Conservation (phyloP, 2,113 vertebrate genomes). For the Phocoena sinus region DNA sequence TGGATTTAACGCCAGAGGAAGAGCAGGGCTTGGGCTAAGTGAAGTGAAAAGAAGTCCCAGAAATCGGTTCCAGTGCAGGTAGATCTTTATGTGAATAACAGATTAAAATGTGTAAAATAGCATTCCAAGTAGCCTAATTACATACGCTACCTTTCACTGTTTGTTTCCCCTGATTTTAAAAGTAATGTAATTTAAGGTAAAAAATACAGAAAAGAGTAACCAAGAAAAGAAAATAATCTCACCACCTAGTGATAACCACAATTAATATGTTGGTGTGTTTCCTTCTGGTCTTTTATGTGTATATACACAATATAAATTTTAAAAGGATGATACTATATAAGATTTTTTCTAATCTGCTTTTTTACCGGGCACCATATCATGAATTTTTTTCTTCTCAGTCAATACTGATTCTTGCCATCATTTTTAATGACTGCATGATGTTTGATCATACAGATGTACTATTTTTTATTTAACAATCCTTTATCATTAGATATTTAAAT, state of each 20-base stretch:
- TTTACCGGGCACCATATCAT: background rate
- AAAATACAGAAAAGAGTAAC: background rate
- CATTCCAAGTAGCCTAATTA: background rate
- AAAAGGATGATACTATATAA: background rate
- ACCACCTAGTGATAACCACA: background rate
- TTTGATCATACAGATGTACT: background rate
- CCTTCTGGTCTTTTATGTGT: background rate
- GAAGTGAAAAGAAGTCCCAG: background rate
- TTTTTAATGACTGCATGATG: background rate
- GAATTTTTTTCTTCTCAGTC: background rate
- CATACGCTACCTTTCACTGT: background rate
- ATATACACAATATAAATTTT: background rate
- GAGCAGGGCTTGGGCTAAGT: background rate
- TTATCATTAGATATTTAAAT: background rate
- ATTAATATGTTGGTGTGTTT: background rate
- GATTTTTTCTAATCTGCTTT: background rate
- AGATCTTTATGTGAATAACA: background rate
- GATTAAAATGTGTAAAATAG: background rate
- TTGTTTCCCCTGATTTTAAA: background rate
- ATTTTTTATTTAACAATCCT: background rate
- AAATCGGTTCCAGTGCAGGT: background rate
- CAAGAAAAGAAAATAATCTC: background rate
- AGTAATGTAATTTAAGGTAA: background rate
- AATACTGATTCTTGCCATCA: background rate
- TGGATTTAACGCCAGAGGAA: background rate